These are phyloP conservation scores for Brenthis daphne DNA, from an alignment of 2,888 invertebrate species.

Conservation along the genomic window DNA sequence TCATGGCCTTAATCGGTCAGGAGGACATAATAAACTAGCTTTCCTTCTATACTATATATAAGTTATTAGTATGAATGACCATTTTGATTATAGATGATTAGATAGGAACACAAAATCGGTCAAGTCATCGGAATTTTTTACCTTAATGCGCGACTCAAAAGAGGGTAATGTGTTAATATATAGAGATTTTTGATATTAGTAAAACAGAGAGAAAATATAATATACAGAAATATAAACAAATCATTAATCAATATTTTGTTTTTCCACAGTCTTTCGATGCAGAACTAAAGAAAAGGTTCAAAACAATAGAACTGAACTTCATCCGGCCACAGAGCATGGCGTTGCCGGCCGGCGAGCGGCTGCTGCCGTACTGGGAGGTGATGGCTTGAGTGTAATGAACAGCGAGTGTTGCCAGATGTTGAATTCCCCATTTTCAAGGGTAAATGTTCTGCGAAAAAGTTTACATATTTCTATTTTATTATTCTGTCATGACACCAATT, in stretches of 20 bases:
- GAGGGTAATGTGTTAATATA: no score
- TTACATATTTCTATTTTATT: neutral
- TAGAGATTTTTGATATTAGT: no score
- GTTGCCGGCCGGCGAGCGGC: constrained; percentile 83
- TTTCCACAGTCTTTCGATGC: constrained; percentile 86
- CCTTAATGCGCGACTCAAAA: no score
- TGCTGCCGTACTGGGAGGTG: constrained; percentile 86
- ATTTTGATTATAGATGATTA: no score
- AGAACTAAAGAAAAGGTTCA: constrained; percentile 88
- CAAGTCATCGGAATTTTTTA: no score
- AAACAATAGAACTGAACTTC: constrained; percentile 89
- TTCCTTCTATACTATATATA: no score
- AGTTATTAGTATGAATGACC: no score
- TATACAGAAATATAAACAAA: neutral
- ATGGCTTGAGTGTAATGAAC: constrained; percentile 55
- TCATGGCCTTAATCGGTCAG: no score
- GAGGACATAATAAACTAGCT: no score
- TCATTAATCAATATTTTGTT: constrained; percentile 24
- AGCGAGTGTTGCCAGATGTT: constrained; percentile 9
- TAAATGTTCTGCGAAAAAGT: neutral
- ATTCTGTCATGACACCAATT: neutral
- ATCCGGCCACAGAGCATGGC: constrained; percentile 86
- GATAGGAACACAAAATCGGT: no score
- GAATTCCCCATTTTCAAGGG: neutral
- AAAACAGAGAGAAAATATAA: no score